A percentile compares a stretch with the other conserved stretches of the same genome.
Conservation (phyloP, 1,140 invertebrate genomes). For the Dendroctonus ponderosae region DNA sequence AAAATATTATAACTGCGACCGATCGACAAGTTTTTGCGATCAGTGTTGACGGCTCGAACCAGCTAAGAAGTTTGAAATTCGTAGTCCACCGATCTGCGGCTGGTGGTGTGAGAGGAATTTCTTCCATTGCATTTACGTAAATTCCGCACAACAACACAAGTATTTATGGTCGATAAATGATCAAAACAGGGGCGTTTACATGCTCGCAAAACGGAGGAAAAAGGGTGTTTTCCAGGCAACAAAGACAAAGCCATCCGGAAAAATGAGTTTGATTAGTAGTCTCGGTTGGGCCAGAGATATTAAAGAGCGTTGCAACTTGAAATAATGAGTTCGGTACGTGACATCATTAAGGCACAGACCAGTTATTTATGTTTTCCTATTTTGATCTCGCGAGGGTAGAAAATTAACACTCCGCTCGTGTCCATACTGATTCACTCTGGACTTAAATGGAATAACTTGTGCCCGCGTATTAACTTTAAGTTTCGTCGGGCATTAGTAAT, state of each 20-base stretch:
- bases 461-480: conserved; percentile 32
- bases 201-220: not conserved
- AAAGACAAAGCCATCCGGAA: conserved; percentile 18
- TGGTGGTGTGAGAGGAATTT: no score
- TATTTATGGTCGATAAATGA: no score
- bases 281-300: conserved; percentile 43
- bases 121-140: no score
- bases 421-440: conserved; percentile 47
- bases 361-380: conserved; percentile 52
- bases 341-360: conserved; percentile 52
- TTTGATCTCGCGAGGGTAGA: conserved; percentile 48
- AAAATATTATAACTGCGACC: no score
- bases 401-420: conserved; percentile 51
- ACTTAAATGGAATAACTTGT: conserved; percentile 45
- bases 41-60: no score
- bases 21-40: no score
- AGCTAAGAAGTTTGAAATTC: no score
- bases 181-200: no score
- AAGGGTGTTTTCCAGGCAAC: conserved; percentile 4
- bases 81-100: no score
- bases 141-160: no score
- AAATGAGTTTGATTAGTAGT: conserved; percentile 47
- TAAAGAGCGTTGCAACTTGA: conserved; percentile 49
- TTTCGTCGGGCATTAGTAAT: conserved; percentile 30
- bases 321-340: conserved; percentile 54